Percentiles rank a stretch among this genome's conserved stretches.
phyloP scores from a whole-genome alignment of 23 tunicate genomes.

The Trididemnum nubilum region DNA sequence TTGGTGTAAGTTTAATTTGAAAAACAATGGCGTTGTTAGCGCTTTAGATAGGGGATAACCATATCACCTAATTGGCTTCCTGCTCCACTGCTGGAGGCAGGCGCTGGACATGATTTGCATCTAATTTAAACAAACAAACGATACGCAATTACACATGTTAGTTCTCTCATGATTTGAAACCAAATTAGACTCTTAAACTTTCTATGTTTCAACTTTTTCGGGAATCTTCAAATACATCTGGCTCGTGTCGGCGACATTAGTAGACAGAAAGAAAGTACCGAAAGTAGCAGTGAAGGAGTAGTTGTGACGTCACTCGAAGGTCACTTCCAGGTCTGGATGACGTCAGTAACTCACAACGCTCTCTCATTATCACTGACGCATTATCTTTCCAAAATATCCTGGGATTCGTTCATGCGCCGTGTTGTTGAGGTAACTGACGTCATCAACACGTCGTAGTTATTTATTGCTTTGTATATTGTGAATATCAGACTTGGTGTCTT shows the following conservation, averaged over 20 bases:
- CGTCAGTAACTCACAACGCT: constrained; percentile 37
- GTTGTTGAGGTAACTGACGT: constrained; percentile 36
- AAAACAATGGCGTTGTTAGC: too few species aligned
- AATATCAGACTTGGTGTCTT: too few species aligned
- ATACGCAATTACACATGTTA: too few species aligned
- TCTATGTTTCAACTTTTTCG: constrained; percentile 72
- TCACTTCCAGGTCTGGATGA: constrained; percentile 84
- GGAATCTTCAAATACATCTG: constrained; percentile 66
- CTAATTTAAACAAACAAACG: too few species aligned
- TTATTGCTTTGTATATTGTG: too few species aligned
- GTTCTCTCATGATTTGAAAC: too few species aligned
- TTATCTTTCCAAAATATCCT: constrained; percentile 81
- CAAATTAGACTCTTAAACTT: too few species aligned
- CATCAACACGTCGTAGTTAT: not conserved
- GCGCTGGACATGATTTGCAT: too few species aligned
- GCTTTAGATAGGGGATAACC: too few species aligned
- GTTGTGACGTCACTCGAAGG: constrained; percentile 33
- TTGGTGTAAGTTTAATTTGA: too few species aligned
- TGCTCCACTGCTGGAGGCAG: too few species aligned
- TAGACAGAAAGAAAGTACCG: constrained; percentile 29
- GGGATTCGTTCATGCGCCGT: constrained; percentile 68
- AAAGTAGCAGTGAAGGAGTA: constrained; percentile 1
- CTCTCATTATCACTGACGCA: constrained; percentile 68
- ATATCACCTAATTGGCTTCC: too few species aligned
- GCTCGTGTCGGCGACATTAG: constrained; percentile 86